Evolutionary conservation across 2,888 invertebrate genomes (phyloP), one percentile per base, ranked within the genome.

Genomic region (Nemotelus nigrinus): DNA sequence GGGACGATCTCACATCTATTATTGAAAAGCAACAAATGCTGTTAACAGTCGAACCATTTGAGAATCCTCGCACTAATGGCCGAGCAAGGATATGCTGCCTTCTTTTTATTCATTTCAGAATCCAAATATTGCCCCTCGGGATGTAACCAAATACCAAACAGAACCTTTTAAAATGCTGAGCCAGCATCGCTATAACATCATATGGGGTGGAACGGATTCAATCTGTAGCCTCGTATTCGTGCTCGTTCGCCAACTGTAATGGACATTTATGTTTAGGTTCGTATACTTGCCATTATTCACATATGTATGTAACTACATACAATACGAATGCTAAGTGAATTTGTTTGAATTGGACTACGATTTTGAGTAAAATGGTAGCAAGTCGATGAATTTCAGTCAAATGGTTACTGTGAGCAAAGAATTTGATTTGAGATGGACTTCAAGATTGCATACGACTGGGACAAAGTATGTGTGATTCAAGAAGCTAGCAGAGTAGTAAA

Each of bases 101-200:
- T 47, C n/a, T 67, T 47, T 47, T 53, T 50, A 3, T 41, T 53
- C 68, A n/a, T n/a, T 68, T 53, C 43, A 25, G 53, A 3, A 41
- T 68, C 53, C 53, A 68, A 50, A 68, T 48, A 50, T 50, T 68
- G 6, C 41, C 41, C 39, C 53, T 53, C 7, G 48, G 10, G 47
- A 44, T 43, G 47, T 72, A 60, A 58, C 58, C 72, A 72, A 72
- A 44, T 25, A 58, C 39, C 72, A 72, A 72, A 43, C 58, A 5
- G 58, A 55, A 55, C 72, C 72, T 72, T 72, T 72, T 72, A 58
- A 72, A 72, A 48, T 72, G 72, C 72, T 72, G 72, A 72, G 41
- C 45, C 44, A 72, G 72, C 72, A 45, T 7, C 45, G 70, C 43
- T 53, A 47, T 57, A 72, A 72, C 60, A 60, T 72, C 72, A 58